phyloP scores from a whole-genome alignment of 2,113 vertebrate genomes.

The Hippocampus barbouri region DNA sequence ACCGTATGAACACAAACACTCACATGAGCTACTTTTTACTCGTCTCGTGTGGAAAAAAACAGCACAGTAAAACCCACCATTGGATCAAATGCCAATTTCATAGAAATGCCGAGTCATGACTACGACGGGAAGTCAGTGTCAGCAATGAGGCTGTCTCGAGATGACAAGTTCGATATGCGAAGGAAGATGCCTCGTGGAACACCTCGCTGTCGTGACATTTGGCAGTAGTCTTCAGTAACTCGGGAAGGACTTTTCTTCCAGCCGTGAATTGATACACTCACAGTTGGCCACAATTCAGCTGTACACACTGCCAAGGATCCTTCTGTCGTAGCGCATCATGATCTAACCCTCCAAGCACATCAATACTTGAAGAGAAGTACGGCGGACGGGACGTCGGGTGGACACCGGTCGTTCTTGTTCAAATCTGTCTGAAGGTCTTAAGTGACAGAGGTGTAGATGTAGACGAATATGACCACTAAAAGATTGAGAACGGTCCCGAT shows the following conservation, averaged over 20 bases:
- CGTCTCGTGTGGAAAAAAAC: background rate
- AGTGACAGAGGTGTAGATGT: constrained; percentile 82
- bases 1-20: constrained; percentile 5
- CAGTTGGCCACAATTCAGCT: constrained; percentile 30
- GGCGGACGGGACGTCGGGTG: constrained; percentile 2
- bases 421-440: constrained; percentile 20
- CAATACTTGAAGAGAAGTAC: constrained; percentile 28
- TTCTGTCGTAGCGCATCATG: constrained; percentile 9
- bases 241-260: constrained; percentile 11
- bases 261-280: constrained; percentile 17
- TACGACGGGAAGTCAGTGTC: background rate
- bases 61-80: constrained; percentile 5
- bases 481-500: constrained; percentile 81
- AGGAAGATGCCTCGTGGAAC: constrained; percentile 6
- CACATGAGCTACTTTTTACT: background rate
- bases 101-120: background rate
- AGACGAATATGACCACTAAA: constrained; percentile 81
- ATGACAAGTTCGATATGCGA: constrained; percentile 5
- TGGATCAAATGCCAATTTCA: background rate
- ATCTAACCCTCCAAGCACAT: constrained; percentile 18
- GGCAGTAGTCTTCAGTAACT: constrained; percentile 11
- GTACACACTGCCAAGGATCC: constrained; percentile 16
- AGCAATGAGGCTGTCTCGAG: background rate
- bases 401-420: background rate
- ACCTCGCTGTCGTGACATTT: background rate